These are phyloP conservation scores for Gymnobelideus leadbeateri DNA, from an alignment of 2,113 vertebrate genomes.

Conservation along the genomic window DNA sequence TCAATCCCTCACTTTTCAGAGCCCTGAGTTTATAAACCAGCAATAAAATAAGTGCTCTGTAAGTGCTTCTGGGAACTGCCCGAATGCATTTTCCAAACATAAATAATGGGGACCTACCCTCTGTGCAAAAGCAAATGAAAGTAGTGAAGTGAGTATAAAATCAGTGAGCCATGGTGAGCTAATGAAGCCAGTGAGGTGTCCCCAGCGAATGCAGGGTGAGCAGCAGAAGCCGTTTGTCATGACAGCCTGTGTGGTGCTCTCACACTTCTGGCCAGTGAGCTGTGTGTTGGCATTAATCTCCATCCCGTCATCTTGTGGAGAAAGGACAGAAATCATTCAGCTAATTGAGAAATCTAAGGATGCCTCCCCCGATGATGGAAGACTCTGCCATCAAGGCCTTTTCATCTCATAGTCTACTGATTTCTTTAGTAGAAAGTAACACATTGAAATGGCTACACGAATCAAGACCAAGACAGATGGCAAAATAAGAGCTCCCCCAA, in stretches of 20 bases:
- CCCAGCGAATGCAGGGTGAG: conserved; percentile 56
- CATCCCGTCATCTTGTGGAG: not conserved
- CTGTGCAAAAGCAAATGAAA: conserved; percentile 22
- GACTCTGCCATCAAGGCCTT: not conserved
- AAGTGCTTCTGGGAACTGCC: conserved; percentile 83
- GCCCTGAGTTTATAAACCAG: conserved; percentile 79
- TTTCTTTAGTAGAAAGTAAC: not conserved
- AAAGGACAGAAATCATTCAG: not conserved
- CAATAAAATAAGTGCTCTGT: conserved; percentile 82
- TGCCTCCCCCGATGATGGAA: not conserved
- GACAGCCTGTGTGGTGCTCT: conserved; percentile 71
- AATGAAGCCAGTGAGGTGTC: conserved; percentile 49
- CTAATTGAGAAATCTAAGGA: not conserved
- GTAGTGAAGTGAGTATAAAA: conserved; percentile 32
- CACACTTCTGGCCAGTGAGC: conserved; percentile 57
- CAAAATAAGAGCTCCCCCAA: not conserved
- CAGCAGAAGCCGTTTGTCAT: conserved; percentile 77
- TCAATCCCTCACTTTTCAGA: conserved; percentile 79
- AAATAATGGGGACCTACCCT: conserved; percentile 78
- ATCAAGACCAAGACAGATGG: not conserved
- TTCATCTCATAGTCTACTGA: not conserved
- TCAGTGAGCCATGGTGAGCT: conserved; percentile 73
- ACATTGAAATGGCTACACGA: not conserved
- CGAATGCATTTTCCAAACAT: conserved; percentile 83
- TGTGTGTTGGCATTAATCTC: not conserved